A percentile compares a stretch with the other conserved stretches of the same genome.
Conservation (phyloP, 2,797 vertebrate genomes). For the Falco rusticolus region DNA sequence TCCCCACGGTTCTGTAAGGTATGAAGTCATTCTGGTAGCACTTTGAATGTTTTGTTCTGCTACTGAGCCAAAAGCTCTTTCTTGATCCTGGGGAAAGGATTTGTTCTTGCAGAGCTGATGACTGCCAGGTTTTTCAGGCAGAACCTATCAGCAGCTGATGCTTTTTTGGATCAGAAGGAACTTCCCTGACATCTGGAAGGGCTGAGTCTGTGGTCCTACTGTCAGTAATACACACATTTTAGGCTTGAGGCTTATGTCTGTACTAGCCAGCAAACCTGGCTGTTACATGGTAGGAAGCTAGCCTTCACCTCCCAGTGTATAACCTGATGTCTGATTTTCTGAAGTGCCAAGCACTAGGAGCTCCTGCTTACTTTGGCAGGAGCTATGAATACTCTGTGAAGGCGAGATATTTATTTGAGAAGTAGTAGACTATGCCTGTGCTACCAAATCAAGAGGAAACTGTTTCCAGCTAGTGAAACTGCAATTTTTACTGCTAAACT, state of each 20-base stretch:
- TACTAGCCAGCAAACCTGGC: not conserved
- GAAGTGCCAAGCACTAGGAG: not conserved
- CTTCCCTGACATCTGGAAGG: not conserved
- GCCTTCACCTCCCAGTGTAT: not conserved
- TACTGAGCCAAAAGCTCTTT: not conserved
- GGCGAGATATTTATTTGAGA: not conserved
- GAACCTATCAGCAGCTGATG: not conserved
- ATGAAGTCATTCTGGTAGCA: not conserved
- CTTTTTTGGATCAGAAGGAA: not conserved
- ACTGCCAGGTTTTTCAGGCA: not conserved
- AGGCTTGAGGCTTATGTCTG: not conserved
- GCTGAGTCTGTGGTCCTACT: not conserved
- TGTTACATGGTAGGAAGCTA: not conserved
- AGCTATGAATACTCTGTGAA: not conserved
- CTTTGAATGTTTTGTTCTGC: not conserved
- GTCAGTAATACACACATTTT: not conserved
- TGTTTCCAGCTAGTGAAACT: not conserved
- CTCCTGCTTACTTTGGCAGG: not conserved
- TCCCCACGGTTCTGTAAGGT: not conserved
- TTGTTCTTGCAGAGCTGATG: not conserved
- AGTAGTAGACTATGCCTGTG: not conserved
- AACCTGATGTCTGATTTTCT: not conserved
- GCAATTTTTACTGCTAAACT: not conserved
- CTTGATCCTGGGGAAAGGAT: not conserved
- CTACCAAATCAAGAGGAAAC: not conserved